These are phyloP conservation scores for Zophobas morio DNA, from an alignment of 1,140 invertebrate species.

Conservation along the genomic window DNA sequence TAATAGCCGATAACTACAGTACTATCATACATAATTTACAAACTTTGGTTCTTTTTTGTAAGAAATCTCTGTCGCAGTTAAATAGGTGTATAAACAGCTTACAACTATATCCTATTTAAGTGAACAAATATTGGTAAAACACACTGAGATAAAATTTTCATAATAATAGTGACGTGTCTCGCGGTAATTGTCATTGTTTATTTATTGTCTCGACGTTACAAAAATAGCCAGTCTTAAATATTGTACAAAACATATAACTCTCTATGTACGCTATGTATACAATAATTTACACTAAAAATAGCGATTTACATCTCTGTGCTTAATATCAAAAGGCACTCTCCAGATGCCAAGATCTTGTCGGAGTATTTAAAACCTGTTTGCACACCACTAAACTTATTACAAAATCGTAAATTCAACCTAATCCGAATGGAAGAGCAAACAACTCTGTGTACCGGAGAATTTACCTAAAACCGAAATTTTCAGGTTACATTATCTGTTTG, in stretches of 20 bases:
- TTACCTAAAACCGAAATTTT: conserved; percentile 41
- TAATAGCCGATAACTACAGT: conserved; percentile 52
- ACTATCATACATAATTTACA: conserved; percentile 59
- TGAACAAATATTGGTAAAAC: conserved; percentile 43
- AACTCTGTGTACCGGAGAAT: conserved; percentile 29
- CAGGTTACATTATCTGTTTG: conserved; percentile 30
- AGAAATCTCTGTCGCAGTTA: conserved; percentile 51
- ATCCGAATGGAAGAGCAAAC: conserved; percentile 37
- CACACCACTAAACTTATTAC: conserved; percentile 38
- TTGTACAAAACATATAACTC: conserved; percentile 34
- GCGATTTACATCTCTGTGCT: conserved; percentile 27
- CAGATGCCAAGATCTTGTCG: conserved; percentile 14
- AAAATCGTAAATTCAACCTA: conserved; percentile 40
- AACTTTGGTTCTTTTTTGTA: conserved; percentile 57
- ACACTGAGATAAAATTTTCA: conserved; percentile 43
- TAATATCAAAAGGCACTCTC: conserved; percentile 40
- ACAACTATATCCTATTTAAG: conserved; percentile 30
- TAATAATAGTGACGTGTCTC: conserved; percentile 41
- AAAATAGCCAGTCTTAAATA: conserved; percentile 43
- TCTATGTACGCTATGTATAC: conserved; percentile 31
- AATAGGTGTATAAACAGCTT: conserved; percentile 40
- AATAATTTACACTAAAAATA: conserved; percentile 41
- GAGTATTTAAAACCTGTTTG: conserved; percentile 41
- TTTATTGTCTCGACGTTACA: conserved; percentile 39
- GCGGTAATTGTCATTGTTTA: conserved; percentile 40